These are phyloP conservation scores for Oncorhynchus tshawytscha DNA, from an alignment of 2,113 vertebrate genomes.

Conservation along the genomic window DNA sequence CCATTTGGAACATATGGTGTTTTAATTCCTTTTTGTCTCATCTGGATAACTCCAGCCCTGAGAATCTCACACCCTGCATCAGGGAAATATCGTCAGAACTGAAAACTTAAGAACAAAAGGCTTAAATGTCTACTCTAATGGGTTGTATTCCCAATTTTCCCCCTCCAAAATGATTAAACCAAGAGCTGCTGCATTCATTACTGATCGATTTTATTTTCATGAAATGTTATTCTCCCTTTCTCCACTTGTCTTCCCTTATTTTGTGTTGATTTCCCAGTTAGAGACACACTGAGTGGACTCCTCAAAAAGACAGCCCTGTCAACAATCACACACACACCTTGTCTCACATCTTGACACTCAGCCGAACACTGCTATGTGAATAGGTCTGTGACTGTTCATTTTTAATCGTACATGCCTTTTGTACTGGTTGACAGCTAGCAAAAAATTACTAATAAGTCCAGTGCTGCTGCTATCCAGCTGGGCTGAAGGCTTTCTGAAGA, in stretches of 20 bases:
- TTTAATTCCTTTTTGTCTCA: conserved; percentile 82
- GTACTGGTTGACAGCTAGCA: conserved; percentile 76
- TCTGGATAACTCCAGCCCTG: conserved; percentile 74
- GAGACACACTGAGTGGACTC: conserved; percentile 49
- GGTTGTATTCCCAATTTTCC: conserved; percentile 57
- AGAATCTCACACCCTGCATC: conserved; percentile 70
- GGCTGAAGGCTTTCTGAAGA: conserved; percentile 65
- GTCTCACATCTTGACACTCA: conserved; percentile 38
- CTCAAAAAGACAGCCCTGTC: conserved; percentile 58
- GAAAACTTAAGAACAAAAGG: conserved; percentile 78
- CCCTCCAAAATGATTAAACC: conserved; percentile 38
- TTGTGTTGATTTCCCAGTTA: conserved; percentile 72
- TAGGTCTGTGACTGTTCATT: conserved; percentile 69
- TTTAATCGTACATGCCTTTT: conserved; percentile 74
- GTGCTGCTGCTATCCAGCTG: conserved; percentile 70
- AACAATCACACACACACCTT: conserved; percentile 42
- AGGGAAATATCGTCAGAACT: conserved; percentile 76
- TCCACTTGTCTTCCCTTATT: conserved; percentile 60
- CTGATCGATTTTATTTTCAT: conserved; percentile 29
- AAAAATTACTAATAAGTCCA: conserved; percentile 76
- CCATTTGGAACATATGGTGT: conserved; percentile 78
- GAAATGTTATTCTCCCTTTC: conserved; percentile 44
- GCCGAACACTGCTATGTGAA: conserved; percentile 50
- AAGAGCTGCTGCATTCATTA: conserved; percentile 50
- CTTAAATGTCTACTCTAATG: conserved; percentile 80